These are phyloP conservation scores for Oryzias sinensis DNA, from an alignment of 2,797 vertebrate species.

Conservation along the genomic window DNA sequence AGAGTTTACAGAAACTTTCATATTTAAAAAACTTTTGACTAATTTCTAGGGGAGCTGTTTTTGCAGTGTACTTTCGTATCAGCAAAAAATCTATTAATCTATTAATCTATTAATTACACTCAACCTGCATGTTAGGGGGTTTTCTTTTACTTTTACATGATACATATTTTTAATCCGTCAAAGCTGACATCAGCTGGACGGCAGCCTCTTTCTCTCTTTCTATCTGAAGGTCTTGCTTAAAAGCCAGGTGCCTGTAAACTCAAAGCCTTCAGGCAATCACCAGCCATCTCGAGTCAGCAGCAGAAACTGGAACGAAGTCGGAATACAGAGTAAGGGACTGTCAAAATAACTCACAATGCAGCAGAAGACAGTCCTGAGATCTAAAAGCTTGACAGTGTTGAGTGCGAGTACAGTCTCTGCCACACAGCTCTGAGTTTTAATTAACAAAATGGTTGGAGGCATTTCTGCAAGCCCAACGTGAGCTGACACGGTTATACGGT, in stretches of 20 bases:
- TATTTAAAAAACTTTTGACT: too few species aligned
- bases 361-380: slow-evolving; percentile 31
- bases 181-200: slow-evolving; percentile 60
- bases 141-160: slow-evolving; percentile 13
- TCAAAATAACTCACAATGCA: slow-evolving; percentile 55
- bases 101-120: slow-evolving; percentile 54
- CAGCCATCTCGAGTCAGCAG: slow-evolving; percentile 56
- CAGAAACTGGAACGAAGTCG: slow-evolving; percentile 45
- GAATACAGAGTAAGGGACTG: slow-evolving; percentile 63
- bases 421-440: slow-evolving; percentile 9
- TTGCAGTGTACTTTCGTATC: too few species aligned
- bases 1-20: too few species aligned
- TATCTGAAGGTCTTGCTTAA: slow-evolving; percentile 53
- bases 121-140: slow-evolving; percentile 49
- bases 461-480: neutral
- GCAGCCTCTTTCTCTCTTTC: slow-evolving; percentile 58
- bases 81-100: slow-evolving; percentile 7
- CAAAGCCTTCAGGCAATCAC: slow-evolving; percentile 66
- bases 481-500: neutral
- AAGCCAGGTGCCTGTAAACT: slow-evolving; percentile 58
- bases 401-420: slow-evolving; percentile 18
- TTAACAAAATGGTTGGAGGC: neutral
- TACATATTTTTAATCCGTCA: slow-evolving; percentile 34
- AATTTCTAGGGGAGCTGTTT: too few species aligned
- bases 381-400: slow-evolving; percentile 27